phyloP scores from a whole-genome alignment of 2,797 vertebrate species.

The Nothura maculosa region DNA sequence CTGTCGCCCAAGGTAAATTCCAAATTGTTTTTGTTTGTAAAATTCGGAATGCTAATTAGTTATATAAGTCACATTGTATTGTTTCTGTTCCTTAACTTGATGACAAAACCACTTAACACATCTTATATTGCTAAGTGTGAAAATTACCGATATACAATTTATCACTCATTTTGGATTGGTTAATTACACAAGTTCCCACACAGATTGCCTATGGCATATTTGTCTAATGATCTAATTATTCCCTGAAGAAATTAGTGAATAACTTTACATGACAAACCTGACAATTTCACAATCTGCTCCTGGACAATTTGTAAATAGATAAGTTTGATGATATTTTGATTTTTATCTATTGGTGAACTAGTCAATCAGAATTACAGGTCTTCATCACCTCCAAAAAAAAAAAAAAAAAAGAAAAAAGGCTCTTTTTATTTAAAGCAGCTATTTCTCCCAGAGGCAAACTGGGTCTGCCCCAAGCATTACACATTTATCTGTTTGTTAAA shows the following conservation, averaged over 20 bases:
- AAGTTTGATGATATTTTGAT: constrained; percentile 77
- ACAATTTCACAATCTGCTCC: constrained; percentile 78
- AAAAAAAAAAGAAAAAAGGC: constrained; percentile 24
- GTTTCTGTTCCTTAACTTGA: constrained; percentile 75
- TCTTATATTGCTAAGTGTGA: constrained; percentile 77
- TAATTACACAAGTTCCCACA: constrained; percentile 77
- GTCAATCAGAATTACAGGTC: constrained; percentile 73
- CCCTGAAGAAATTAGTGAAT: constrained; percentile 78
- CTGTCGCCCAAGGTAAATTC: constrained; percentile 71
- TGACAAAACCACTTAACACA: constrained; percentile 76
- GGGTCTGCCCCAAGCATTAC: constrained; percentile 73
- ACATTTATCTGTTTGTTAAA: constrained; percentile 58
- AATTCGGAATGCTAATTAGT: constrained; percentile 73
- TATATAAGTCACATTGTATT: constrained; percentile 75
- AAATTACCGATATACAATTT: constrained; percentile 77
- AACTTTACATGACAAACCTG: constrained; percentile 78
- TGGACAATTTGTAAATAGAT: constrained; percentile 78
- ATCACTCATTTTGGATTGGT: constrained; percentile 78
- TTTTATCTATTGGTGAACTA: constrained; percentile 75
- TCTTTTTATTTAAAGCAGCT: constrained; percentile 70
- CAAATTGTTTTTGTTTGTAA: constrained; percentile 76
- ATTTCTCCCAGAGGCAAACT: constrained; percentile 68
- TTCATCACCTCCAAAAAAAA: constrained; percentile 67
- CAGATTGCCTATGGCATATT: constrained; percentile 78
- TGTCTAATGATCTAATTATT: constrained; percentile 77